Evolutionary conservation across 2,797 vertebrate genomes (phyloP).

Genomic region (Dermochelys coriacea): DNA sequence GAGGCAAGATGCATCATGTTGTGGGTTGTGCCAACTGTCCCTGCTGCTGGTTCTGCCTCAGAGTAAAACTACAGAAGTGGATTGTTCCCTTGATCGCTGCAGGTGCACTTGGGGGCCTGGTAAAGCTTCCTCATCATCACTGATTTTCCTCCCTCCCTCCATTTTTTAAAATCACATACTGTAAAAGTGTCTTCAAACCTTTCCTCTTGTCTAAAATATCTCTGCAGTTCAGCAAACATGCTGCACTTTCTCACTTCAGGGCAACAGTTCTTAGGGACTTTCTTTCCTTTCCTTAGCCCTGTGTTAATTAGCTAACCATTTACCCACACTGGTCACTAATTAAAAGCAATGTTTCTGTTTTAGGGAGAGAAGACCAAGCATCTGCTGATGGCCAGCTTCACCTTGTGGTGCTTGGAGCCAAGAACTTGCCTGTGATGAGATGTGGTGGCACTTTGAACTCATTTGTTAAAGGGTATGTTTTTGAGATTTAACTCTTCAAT

Average conservation of each 20-base stretch:
- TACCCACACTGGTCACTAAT: background rate
- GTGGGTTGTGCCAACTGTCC: background rate
- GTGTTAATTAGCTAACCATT: background rate
- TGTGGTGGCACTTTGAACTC: constrained; percentile 76
- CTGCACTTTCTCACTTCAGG: background rate
- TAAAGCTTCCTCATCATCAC: background rate
- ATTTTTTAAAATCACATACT: background rate
- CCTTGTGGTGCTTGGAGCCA: constrained; percentile 80
- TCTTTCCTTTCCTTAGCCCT: background rate
- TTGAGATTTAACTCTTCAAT: background rate
- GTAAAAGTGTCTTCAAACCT: constrained; percentile 12
- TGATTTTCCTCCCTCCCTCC: background rate
- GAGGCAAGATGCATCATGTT: background rate
- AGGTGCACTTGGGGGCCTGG: background rate
- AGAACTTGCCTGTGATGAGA: constrained; percentile 80
- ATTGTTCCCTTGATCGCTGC: background rate
- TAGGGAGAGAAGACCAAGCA: constrained; percentile 57
- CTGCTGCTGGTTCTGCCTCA: constrained; percentile 1
- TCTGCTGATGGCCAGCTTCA: constrained; percentile 77
- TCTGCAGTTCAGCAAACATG: background rate
- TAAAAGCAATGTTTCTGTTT: constrained; percentile 2
- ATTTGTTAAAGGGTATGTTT: constrained; percentile 86
- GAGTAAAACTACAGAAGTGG: background rate
- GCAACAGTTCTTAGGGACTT: background rate
- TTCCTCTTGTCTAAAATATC: background rate